Conservation (phyloP, 1,140 invertebrate species). For the Drosophila quadrilineata region DNA sequence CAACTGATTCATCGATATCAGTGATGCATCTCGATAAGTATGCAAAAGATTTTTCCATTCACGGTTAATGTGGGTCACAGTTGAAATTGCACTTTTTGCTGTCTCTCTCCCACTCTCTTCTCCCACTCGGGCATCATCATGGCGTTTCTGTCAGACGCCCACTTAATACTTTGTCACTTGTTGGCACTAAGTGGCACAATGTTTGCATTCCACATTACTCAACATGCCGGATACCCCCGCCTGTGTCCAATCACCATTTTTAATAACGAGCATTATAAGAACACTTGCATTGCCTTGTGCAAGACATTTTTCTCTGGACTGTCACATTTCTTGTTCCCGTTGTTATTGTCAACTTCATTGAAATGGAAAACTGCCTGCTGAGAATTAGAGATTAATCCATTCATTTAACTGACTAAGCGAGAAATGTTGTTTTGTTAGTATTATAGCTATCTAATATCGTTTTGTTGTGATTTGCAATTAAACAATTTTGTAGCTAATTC, state of each 20-base stretch:
- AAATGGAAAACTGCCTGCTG: conserved; percentile 48
- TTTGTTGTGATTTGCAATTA: no score
- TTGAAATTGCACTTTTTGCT: conserved; percentile 5
- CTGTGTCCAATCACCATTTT: neutral
- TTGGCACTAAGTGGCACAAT: neutral
- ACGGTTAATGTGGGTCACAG: neutral
- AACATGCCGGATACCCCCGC: neutral
- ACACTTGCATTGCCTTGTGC: neutral
- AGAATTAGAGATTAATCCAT: no score
- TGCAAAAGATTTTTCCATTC: neutral
- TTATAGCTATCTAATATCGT: no score
- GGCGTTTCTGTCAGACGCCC: no score
- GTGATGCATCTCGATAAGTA: neutral
- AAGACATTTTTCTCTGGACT: conserved; percentile 15
- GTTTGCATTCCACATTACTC: conserved; percentile 4
- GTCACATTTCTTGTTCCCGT: conserved; percentile 38
- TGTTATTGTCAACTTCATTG: conserved; percentile 49
- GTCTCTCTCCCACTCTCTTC: neutral
- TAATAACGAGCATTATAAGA: conserved; percentile 7
- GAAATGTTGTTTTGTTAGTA: no score
- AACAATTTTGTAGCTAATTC: no score
- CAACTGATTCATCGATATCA: neutral
- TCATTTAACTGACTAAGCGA: no score
- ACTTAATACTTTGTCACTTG: neutral
- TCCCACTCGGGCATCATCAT: neutral